These are phyloP conservation scores for Lasioglossum morio DNA, from an alignment of 2,888 invertebrate species.

Conservation along the genomic window DNA sequence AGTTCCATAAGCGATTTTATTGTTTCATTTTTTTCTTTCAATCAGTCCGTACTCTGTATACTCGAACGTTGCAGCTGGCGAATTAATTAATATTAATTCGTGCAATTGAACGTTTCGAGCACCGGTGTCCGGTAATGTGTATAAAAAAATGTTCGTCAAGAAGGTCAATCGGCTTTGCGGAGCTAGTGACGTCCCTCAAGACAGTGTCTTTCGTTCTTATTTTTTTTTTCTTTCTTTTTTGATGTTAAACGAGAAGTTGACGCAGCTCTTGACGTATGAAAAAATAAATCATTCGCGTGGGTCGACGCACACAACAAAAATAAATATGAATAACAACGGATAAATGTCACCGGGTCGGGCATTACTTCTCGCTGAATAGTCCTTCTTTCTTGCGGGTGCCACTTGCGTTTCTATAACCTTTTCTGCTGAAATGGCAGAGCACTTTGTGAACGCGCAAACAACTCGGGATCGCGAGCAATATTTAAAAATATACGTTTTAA, in stretches of 20 bases:
- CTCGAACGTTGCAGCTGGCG: neutral
- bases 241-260: neutral
- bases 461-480: neutral
- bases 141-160: neutral
- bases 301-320: conserved; percentile 45
- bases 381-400: conserved; percentile 13
- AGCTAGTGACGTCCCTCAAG: neutral
- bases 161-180: neutral
- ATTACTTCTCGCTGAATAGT: conserved; percentile 41
- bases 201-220: neutral
- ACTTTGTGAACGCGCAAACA: neutral
- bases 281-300: conserved; percentile 41
- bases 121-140: neutral
- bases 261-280: conserved; percentile 30
- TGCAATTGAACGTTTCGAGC: neutral
- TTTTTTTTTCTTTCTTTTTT: neutral
- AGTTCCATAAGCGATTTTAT: neutral
- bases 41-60: neutral
- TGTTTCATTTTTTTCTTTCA: neutral
- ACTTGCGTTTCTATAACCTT: conserved; percentile 31
- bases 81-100: neutral
- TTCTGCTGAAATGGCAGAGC: conserved; percentile 29
- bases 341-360: conserved; percentile 58
- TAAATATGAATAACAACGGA: conserved; percentile 56
- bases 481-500: neutral